Base-by-base conservation (phyloP, 2,797 vertebrate species). In the Amphiprion clarkii region DNA sequence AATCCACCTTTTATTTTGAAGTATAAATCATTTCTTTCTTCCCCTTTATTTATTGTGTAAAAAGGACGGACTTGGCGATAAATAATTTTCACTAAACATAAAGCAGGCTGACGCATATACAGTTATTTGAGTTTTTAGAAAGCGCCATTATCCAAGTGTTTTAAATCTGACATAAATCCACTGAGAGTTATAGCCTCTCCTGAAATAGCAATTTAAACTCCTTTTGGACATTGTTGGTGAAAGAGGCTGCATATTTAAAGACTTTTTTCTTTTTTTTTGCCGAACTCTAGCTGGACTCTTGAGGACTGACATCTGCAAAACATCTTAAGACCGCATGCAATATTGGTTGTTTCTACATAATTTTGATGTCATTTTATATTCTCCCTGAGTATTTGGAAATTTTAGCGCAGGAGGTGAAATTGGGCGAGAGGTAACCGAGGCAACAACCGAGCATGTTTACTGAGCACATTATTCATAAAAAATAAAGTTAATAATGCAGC, bases 1-100 rank as follows among this genome's bases (percentile, higher is more conserved):
- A 77, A 72, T 68, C 0, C 0, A 10, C 69, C 11, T 64, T 64
- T 65, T 29, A 49, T 17, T 76, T 58, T 64, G 19, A 78, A 25
- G 36, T 25, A 7, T 58, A 21, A 27, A 40, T 56, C 3, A 19
- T 59, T 23, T 52, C 3, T 56, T 44, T 60, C 3, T 23, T 52
- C 14, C 6, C 5, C 4, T 62, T 67, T 46, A 10, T 44, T 14
- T 39, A 21, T n/a, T 10, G 54, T 54, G 17, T 66, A 44, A 19
- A 51, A 23, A 1, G 33, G 2, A 51, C 4, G 36, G 6, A 42
- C 8, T n/a, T 72, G 39, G 19, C 3, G 48, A 54, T 44, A 23
- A 25, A 68, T 55, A 21, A 14, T 8, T 25, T 58, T 1, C 16
- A 27, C 4, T 13, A 23, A 31, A 57, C 39, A 54, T 27, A 9